Evolutionary conservation across 2,888 invertebrate genomes (phyloP), one percentile per base, ranked within the genome.

Genomic region (Capitulum mitella): DNA sequence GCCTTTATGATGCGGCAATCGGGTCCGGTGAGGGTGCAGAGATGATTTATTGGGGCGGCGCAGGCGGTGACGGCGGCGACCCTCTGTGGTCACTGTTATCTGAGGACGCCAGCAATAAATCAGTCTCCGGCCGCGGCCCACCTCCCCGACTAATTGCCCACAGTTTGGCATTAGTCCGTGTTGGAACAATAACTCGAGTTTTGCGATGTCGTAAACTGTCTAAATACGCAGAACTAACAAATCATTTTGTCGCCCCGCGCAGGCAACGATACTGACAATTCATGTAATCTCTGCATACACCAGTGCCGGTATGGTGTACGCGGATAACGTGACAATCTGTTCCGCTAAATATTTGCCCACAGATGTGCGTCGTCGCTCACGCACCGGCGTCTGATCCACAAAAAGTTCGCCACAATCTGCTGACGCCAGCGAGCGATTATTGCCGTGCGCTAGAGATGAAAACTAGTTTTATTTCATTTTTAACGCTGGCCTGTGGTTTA

Each of bases 1-100:
- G 70, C 40, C 70, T 70, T 70, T 70, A 70, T 37, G 70, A 26
- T 40, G 70, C 70, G 70, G 70, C 40, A 26, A 70, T 70, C 70
- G 40, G 1, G 37, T 37, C 10, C 12, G 70, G 10, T 10, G 26
- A 2, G 34, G 37, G 32, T 34, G 19, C 51, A 6, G 51, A 0
- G 8, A 1, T 70, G 70, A 70, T 70, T 70, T 70, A 70, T 40
- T 29, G 37, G 43, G n/a, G 22, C 26, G 22, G 34, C 10, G 37
- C 40, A 8, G 34, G 64, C 64, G 34, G 64, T 26, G 37, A 26
- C 40, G 70, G 70, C 70, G 70, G 40, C 70, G 34, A 16, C 64
- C 16, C 70, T 70, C 26, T 40, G 70, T 19, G 22, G 37, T 6
- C 26, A 10, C 70, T 64, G 70, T 40, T 70, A 70, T 5, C 26